Percentiles rank a stretch among this genome's conserved stretches.
phyloP scores from a whole-genome alignment of 2,113 vertebrate genomes.

The Sylvilagus bachmani region DNA sequence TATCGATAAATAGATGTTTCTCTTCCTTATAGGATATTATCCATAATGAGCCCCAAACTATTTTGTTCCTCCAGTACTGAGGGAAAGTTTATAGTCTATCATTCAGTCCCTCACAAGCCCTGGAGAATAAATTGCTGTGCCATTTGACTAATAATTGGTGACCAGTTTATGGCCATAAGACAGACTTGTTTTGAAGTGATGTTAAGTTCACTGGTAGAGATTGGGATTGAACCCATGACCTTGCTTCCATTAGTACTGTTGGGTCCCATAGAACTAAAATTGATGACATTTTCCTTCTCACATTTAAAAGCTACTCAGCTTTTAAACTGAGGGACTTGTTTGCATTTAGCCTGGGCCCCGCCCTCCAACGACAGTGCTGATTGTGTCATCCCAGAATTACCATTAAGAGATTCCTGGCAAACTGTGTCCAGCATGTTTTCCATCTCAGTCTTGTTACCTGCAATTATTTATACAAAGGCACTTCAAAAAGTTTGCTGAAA shows the following conservation, averaged over 20 bases:
- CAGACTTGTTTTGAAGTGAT: slow-evolving; percentile 50
- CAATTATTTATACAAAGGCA: not conserved
- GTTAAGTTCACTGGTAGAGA: slow-evolving; percentile 44
- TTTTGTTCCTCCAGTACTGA: slow-evolving; percentile 36
- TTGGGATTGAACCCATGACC: not conserved
- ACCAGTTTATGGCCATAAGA: not conserved
- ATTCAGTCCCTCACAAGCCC: not conserved
- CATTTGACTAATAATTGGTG: slow-evolving; percentile 27
- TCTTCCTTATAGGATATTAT: not conserved
- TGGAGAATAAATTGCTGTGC: slow-evolving; percentile 42
- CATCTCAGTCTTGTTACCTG: slow-evolving; percentile 32
- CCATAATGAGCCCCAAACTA: not conserved
- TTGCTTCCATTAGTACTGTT: slow-evolving; percentile 61
- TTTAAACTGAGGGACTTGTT: slow-evolving; percentile 24
- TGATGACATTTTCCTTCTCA: slow-evolving; percentile 48
- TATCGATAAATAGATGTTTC: slow-evolving; percentile 46
- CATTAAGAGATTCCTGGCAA: slow-evolving; percentile 57
- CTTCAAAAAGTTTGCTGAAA: too few species aligned
- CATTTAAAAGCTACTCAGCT: slow-evolving; percentile 31
- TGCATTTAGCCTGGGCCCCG: slow-evolving; percentile 43
- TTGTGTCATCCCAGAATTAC: slow-evolving; percentile 44
- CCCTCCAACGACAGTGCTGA: slow-evolving; percentile 26
- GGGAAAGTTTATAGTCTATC: not conserved
- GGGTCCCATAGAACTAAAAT: slow-evolving; percentile 60
- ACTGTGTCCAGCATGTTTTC: not conserved